phyloP scores from a whole-genome alignment of 2,113 vertebrate species.

The Scolopax mira region DNA sequence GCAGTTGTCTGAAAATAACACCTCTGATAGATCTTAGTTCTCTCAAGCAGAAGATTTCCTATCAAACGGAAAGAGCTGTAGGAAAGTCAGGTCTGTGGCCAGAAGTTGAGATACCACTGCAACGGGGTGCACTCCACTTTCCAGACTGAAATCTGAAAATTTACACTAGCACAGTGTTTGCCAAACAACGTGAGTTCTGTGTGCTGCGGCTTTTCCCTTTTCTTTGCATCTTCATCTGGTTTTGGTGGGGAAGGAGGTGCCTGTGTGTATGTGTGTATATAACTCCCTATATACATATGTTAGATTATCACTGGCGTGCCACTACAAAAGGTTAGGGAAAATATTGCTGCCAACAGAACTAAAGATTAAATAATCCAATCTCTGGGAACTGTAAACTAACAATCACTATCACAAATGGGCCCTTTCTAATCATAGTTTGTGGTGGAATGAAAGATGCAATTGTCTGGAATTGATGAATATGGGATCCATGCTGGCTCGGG shows the following conservation, averaged over 20 bases:
- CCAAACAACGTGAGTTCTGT: not conserved
- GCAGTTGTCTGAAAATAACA: not conserved
- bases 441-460: conserved; percentile 90
- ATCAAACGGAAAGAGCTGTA: not conserved
- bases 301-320: conserved; percentile 56
- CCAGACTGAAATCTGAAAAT: conserved; percentile 20
- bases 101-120: not conserved
- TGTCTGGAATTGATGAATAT: conserved; percentile 91
- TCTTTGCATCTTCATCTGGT: not conserved
- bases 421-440: conserved; percentile 81
- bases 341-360: conserved; percentile 69
- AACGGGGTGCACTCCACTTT: not conserved
- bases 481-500: conserved; percentile 84
- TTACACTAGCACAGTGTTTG: not conserved
- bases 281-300: conserved; percentile 51
- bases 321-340: conserved; percentile 65
- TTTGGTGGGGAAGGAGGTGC: conserved; percentile 12
- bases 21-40: not conserved
- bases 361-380: conserved; percentile 66
- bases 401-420: conserved; percentile 64
- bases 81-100: not conserved
- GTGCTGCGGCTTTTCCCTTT: not conserved
- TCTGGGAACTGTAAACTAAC: conserved; percentile 76
- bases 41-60: conserved; percentile 36
- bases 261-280: not conserved